Evolutionary conservation across 2,113 vertebrate genomes (phyloP), one percentile per base, ranked within the genome.

Genomic region (Bucco capensis): DNA sequence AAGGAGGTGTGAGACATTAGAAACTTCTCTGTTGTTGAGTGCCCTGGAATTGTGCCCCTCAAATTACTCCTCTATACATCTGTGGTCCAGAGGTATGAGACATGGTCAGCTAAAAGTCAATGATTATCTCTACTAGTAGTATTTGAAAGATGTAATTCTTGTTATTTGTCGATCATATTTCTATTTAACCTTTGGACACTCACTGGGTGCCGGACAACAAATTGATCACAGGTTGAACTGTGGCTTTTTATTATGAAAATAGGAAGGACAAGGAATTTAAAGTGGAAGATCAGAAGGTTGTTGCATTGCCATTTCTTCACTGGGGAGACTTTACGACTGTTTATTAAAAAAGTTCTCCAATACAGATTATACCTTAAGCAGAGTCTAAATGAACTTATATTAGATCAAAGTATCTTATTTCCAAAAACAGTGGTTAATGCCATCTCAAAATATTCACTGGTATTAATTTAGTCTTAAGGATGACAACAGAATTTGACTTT

Each of bases 321-420:
- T 61, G 42, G 42, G 56, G 50, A 73, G 14, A 12, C 10, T 66
- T 88, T 35, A 25, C 35, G 37, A 81, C 24, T 79, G 61, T 62
- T 74, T 78, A 88, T 74, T 86, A 81, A 81, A 82, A 93, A 75
- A 67, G n/a, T 42, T 83, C 19, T 77, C 33, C 46, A 58, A 22
- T 49, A 75, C 28, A 86, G 70, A 75, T 94, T 84, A 79, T 71
- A 62, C 66, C 16, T 82, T 84, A 89, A 93, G 51, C 84, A 76
- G 65, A 61, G 28, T 46, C 62, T 83, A 84, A 86, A 84, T 86
- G 84, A 92, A 82, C 8, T 84, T 88, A 8, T 19, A 50, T 84
- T 93, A 82, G 65, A 56, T 78, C 10, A 5, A 82, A 82, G 70
- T 90, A 84, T 86, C 40, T 72, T 46, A 75, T 84, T 95, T 94